Evolutionary conservation across 1,140 invertebrate genomes (phyloP).

Genomic region (Drosophila pallidifrons): DNA sequence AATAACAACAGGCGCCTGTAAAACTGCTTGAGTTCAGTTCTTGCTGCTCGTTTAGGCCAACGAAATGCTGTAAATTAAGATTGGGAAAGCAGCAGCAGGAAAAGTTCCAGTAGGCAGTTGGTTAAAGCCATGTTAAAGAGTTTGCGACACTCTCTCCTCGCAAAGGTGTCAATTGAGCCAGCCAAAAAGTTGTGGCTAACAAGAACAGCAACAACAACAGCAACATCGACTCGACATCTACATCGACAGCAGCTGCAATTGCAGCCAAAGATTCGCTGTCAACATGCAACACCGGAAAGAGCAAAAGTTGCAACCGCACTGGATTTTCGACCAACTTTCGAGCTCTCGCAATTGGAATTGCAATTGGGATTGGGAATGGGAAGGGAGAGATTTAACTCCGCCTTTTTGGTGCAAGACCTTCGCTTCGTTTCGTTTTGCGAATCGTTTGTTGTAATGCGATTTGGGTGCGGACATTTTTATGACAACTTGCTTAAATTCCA

Average conservation of each 20-base stretch:
- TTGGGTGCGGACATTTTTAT: constrained; percentile 77
- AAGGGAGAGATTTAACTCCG: background rate
- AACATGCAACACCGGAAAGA: constrained; percentile 69
- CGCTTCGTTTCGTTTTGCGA: constrained; percentile 8
- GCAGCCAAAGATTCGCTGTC: constrained; percentile 26
- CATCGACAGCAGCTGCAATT: constrained; percentile 11
- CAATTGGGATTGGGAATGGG: constrained; percentile 8
- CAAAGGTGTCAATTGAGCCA: constrained; percentile 76
- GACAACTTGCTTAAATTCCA: constrained; percentile 81
- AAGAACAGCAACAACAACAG: constrained; percentile 17
- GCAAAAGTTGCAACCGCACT: constrained; percentile 75
- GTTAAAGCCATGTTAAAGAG: constrained; percentile 56
- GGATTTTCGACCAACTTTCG: constrained; percentile 63
- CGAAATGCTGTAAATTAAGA: constrained; percentile 37
- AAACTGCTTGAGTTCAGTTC: constrained; percentile 9
- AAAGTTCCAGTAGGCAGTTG: constrained; percentile 10
- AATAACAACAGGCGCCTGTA: constrained; percentile 51
- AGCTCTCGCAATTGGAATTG: constrained; percentile 53
- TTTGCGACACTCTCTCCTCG: constrained; percentile 48
- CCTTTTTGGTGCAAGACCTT: constrained; percentile 5
- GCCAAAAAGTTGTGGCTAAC: constrained; percentile 71
- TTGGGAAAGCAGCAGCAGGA: too few species aligned
- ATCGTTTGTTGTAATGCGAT: constrained; percentile 53
- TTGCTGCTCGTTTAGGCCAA: constrained; percentile 23
- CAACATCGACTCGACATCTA: constrained; percentile 5